These are phyloP conservation scores for Mugil cephalus DNA, from an alignment of 2,113 vertebrate species.

Conservation along the genomic window DNA sequence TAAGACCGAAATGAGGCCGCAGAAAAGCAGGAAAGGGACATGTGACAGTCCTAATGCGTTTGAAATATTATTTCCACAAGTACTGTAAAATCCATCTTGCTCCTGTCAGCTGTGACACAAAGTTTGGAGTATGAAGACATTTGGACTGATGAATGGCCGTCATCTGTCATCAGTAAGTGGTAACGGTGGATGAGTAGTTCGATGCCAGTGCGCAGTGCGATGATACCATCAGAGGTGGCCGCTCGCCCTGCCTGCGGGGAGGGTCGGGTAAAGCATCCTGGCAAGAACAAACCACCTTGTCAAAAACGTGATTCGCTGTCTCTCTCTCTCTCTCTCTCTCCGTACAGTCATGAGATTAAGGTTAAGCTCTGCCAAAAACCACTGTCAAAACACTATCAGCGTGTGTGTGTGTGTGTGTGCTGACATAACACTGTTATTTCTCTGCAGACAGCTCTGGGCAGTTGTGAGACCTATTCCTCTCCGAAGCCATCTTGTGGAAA, in stretches of 20 bases:
- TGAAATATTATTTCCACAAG: conserved; percentile 17
- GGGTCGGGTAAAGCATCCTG: conserved; percentile 26
- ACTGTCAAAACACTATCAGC: conserved; percentile 70
- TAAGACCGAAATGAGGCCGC: neutral
- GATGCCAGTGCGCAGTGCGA: conserved; percentile 22
- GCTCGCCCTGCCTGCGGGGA: conserved; percentile 20
- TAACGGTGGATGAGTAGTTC: conserved; percentile 40
- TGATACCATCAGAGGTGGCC: conserved; percentile 59
- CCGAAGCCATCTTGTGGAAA: conserved; percentile 65
- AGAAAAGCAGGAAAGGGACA: neutral
- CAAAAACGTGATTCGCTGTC: conserved; percentile 44
- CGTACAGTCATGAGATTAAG: conserved; percentile 71
- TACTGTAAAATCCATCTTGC: conserved; percentile 52
- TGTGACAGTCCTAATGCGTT: conserved; percentile 27
- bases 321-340: conserved; percentile 47
- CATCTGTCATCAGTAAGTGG: conserved; percentile 44
- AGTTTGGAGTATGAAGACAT: conserved; percentile 52
- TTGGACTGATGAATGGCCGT: conserved; percentile 54
- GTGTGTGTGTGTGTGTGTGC: conserved; percentile 26
- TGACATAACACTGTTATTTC: conserved; percentile 59
- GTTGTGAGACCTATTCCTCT: conserved; percentile 56
- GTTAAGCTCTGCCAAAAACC: conserved; percentile 72
- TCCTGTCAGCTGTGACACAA: conserved; percentile 49
- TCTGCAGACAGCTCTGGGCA: conserved; percentile 57
- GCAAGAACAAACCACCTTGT: conserved; percentile 58